A percentile compares a stretch with the other conserved stretches of the same genome.
Conservation (phyloP, 2,113 vertebrate genomes). For the Gambusia affinis region DNA sequence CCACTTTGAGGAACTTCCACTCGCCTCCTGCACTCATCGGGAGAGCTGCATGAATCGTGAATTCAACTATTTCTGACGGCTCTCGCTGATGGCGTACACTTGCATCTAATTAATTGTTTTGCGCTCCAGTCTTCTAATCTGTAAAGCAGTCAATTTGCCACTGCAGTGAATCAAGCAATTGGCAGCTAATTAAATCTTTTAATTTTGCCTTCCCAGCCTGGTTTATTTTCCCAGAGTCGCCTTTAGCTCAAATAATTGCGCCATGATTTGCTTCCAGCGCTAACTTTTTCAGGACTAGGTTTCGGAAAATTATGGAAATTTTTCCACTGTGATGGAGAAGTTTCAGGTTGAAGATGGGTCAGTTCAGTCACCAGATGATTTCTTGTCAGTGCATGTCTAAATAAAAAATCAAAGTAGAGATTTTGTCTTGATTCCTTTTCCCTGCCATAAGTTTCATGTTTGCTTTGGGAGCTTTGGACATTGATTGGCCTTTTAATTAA, state of each 20-base stretch:
- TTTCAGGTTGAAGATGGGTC: too few relatives aligned
- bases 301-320: not conserved
- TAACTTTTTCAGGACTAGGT: not conserved
- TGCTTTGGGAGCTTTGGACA: too few relatives aligned
- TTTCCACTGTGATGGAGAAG: not conserved
- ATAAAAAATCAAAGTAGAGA: too few relatives aligned
- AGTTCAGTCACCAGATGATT: too few relatives aligned
- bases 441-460: too few relatives aligned
- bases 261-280: not conserved
- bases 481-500: too few relatives aligned
- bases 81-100: not conserved
- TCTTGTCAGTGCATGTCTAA: too few relatives aligned
- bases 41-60: slow-evolving; percentile 6
- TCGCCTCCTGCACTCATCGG: not conserved
- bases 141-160: not conserved
- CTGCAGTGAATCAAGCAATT: not conserved
- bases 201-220: not conserved
- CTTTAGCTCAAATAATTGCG: not conserved
- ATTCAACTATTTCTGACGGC: slow-evolving; percentile 3
- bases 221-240: not conserved
- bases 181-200: slow-evolving; percentile 8
- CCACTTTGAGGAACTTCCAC: slow-evolving; percentile 15
- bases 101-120: slow-evolving; percentile 13
- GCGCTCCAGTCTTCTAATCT: not conserved
- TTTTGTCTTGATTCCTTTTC: too few relatives aligned